These are phyloP conservation scores for Podiceps cristatus DNA, from an alignment of 2,113 vertebrate species.

Conservation along the genomic window DNA sequence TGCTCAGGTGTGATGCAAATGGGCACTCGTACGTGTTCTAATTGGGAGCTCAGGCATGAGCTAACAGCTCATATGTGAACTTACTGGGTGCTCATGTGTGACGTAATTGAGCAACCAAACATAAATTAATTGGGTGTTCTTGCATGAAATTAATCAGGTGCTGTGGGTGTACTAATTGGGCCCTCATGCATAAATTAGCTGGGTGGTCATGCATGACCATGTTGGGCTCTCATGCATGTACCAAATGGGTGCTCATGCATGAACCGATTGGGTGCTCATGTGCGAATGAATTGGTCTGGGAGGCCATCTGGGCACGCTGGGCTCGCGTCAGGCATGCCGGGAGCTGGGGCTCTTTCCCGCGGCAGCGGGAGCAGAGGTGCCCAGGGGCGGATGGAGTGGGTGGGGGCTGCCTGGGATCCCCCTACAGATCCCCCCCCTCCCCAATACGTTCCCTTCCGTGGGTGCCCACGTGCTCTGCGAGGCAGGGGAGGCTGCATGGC, in stretches of 20 bases:
- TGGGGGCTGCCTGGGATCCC: not conserved
- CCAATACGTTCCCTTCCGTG: accelerated
- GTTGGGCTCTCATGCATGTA: not conserved
- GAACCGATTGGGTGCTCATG: not conserved
- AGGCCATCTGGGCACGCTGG: not conserved
- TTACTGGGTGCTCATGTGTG: not conserved
- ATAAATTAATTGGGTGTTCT: not conserved
- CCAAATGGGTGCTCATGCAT: not conserved
- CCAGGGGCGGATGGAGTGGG: not conserved
- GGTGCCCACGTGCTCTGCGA: not conserved
- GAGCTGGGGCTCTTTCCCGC: not conserved
- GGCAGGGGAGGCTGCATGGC: not conserved
- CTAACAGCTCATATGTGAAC: not conserved
- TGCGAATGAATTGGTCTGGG: not conserved
- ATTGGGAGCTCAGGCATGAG: not conserved
- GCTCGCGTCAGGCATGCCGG: accelerated
- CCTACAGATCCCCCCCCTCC: accelerated
- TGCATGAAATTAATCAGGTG: not conserved
- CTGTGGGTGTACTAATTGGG: not conserved
- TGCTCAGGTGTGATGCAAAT: not conserved
- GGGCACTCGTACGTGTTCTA: accelerated
- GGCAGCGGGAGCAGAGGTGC: not conserved
- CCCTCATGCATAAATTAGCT: not conserved
- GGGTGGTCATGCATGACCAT: not conserved
- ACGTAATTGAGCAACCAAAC: not conserved